These are phyloP conservation scores for Heliconius hewitsoni DNA, from an alignment of 1,140 invertebrate species.

Conservation along the genomic window DNA sequence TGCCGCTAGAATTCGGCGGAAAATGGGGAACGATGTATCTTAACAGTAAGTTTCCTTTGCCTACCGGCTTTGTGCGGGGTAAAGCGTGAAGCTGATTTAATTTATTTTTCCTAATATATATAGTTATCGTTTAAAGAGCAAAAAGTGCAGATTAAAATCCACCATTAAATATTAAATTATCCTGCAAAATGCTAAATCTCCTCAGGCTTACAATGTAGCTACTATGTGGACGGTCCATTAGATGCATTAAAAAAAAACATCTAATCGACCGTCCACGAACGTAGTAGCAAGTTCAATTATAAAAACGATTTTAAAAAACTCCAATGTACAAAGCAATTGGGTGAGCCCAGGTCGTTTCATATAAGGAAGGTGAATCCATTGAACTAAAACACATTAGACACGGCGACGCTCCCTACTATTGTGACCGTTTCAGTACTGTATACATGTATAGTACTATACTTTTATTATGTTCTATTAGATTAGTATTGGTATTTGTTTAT, in stretches of 20 bases:
- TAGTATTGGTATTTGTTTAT: not conserved
- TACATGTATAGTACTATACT: not conserved
- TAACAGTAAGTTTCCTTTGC: too few species aligned
- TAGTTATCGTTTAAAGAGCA: too few species aligned
- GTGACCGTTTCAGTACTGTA: not conserved
- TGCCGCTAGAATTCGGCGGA: too few species aligned
- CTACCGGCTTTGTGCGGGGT: too few species aligned
- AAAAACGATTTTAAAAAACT: not conserved
- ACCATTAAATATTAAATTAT: too few species aligned
- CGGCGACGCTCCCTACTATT: slow-evolving; percentile 10
- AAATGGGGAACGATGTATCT: too few species aligned
- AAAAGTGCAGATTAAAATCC: too few species aligned
- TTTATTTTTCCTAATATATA: too few species aligned
- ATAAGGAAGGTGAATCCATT: slow-evolving; percentile 15
- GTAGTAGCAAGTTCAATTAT: not conserved
- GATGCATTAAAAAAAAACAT: not conserved
- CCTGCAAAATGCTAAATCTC: too few species aligned
- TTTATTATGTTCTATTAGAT: not conserved
- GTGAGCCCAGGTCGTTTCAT: slow-evolving; percentile 1
- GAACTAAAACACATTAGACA: slow-evolving; percentile 22
- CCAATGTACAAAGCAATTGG: not conserved
- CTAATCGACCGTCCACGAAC: not conserved
- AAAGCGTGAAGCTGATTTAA: too few species aligned
- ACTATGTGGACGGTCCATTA: too few species aligned
- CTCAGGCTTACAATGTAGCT: too few species aligned